Conservation (phyloP, 2,797 vertebrate genomes). For the Knipowitschia caucasica region DNA sequence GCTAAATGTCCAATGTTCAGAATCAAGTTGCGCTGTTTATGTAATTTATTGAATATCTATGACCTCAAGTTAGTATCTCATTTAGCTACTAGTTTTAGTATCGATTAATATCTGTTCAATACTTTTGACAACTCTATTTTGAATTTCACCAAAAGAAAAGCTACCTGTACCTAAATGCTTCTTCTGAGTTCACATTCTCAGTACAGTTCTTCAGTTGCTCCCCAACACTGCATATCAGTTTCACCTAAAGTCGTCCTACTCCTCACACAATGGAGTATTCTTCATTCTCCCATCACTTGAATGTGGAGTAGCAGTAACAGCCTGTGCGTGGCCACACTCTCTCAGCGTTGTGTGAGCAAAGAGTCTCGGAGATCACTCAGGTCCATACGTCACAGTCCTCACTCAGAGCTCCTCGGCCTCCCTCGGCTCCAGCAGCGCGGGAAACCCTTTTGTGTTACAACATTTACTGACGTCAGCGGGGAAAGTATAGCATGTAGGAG, state of each 20-base stretch:
- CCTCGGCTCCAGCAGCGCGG: conserved; percentile 34
- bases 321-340: conserved; percentile 20
- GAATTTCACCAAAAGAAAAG: too few relatives aligned
- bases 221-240: too few relatives aligned
- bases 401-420: conserved; percentile 32
- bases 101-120: too few relatives aligned
- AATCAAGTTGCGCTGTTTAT: too few relatives aligned
- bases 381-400: conserved; percentile 45
- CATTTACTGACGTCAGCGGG: conserved; percentile 42
- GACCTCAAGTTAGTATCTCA: too few relatives aligned
- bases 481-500: conserved; percentile 36
- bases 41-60: too few relatives aligned
- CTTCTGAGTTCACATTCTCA: too few relatives aligned
- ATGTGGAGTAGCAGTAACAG: conserved; percentile 16
- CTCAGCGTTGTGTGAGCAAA: conserved; percentile 10
- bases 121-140: too few relatives aligned
- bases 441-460: conserved; percentile 50
- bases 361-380: conserved; percentile 17
- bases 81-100: too few relatives aligned
- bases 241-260: not conserved
- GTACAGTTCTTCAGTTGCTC: too few relatives aligned
- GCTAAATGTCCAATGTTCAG: too few relatives aligned
- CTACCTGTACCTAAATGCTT: too few relatives aligned
- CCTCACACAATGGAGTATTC: not conserved
- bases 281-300: not conserved